phyloP scores from a whole-genome alignment of 2,113 vertebrate species.

The Cryptotis parvus region DNA sequence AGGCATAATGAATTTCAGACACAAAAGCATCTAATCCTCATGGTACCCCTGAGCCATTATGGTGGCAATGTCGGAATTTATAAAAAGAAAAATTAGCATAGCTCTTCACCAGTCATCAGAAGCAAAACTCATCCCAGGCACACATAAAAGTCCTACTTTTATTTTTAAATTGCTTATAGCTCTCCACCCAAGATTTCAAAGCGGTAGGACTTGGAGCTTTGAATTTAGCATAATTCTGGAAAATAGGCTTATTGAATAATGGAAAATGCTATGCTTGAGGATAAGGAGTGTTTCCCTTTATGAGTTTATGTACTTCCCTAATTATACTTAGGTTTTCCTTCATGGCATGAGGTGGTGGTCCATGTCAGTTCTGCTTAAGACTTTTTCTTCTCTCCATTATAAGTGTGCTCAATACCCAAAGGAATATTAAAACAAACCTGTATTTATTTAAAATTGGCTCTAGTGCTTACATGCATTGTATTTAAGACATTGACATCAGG shows the following conservation, averaged over 20 bases:
- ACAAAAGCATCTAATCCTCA: slow-evolving; percentile 48
- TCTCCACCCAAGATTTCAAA: slow-evolving; percentile 35
- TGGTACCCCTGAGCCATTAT: not conserved
- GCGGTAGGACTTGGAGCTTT: not conserved
- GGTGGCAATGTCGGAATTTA: slow-evolving; percentile 3
- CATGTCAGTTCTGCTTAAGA: not conserved
- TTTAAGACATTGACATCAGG: slow-evolving; percentile 76
- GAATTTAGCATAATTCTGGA: not conserved
- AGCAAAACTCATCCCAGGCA: not conserved
- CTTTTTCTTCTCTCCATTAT: not conserved
- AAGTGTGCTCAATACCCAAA: slow-evolving; percentile 1
- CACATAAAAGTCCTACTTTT: not conserved
- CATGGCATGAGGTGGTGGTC: not conserved
- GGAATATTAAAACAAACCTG: not conserved
- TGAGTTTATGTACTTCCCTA: not conserved
- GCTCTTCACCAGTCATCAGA: not conserved
- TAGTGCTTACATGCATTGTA: slow-evolving; percentile 63
- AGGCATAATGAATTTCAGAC: slow-evolving; percentile 28
- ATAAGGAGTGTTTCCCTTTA: not conserved
- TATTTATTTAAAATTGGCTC: slow-evolving; percentile 64
- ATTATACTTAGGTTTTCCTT: not conserved
- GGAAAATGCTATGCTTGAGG: not conserved
- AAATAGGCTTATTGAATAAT: slow-evolving; percentile 20
- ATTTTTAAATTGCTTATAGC: not conserved
- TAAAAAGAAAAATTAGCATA: slow-evolving; percentile 57